A percentile compares a stretch with the other conserved stretches of the same genome.
phyloP scores from a whole-genome alignment of 2,797 vertebrate genomes.

The Pseudochaenichthys georgianus region DNA sequence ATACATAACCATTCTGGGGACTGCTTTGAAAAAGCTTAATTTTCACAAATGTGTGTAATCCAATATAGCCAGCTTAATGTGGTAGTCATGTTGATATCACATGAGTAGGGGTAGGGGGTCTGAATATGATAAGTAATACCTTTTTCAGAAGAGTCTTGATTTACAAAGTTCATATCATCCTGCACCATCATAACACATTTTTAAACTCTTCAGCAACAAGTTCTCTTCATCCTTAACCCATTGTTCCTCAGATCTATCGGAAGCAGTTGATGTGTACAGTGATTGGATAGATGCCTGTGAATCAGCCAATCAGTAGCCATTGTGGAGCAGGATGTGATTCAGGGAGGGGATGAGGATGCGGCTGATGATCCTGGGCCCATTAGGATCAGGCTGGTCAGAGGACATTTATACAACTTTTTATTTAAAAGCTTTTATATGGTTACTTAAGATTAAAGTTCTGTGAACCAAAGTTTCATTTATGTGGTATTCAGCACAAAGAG shows the following conservation, averaged over 20 bases:
- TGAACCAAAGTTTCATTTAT: slow-evolving; percentile 4
- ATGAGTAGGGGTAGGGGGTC: neutral
- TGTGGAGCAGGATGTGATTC: slow-evolving; percentile 28
- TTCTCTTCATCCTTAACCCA: slow-evolving; percentile 78
- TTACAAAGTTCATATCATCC: neutral
- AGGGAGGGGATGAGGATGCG: slow-evolving; percentile 19
- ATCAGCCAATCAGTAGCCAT: slow-evolving; percentile 92
- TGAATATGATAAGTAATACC: neutral
- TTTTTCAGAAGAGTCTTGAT: neutral
- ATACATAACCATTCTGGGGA: neutral
- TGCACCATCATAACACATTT: neutral
- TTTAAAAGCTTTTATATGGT: slow-evolving; percentile 31
- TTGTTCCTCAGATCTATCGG: slow-evolving; percentile 89
- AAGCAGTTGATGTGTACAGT: slow-evolving; percentile 95
- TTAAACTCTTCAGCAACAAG: neutral
- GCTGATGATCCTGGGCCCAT: neutral
- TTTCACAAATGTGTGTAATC: neutral
- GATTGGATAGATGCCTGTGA: slow-evolving; percentile 98
- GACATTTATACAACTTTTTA: slow-evolving; percentile 13
- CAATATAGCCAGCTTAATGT: neutral
- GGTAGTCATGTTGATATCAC: neutral
- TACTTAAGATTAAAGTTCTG: slow-evolving; percentile 18
- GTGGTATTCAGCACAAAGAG: neutral
- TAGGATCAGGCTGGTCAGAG: slow-evolving; percentile 21
- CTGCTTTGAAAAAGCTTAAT: neutral